Conservation (phyloP, 2,888 invertebrate genomes). For the Therioaphis trifolii region DNA sequence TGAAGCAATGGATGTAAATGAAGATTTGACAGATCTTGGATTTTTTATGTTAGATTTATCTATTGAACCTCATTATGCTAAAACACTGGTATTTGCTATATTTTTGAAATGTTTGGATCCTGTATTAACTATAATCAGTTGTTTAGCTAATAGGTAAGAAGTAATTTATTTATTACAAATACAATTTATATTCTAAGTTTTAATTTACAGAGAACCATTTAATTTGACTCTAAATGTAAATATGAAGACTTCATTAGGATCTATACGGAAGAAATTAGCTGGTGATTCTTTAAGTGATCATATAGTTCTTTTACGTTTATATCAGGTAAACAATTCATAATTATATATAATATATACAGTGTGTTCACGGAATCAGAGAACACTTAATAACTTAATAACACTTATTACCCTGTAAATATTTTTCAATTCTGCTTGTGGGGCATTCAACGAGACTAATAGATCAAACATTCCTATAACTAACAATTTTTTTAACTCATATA, state of each 20-base stretch:
- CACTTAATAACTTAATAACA: too few species aligned
- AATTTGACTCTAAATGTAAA: constrained; percentile 79
- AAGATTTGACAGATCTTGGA: constrained; percentile 89
- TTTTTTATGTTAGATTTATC: constrained; percentile 89
- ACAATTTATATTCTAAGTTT: neutral
- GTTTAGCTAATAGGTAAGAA: constrained; percentile 75
- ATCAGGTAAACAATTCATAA: constrained; percentile 71
- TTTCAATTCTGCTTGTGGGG: too few species aligned
- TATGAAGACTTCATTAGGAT: constrained; percentile 74
- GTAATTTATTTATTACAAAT: neutral
- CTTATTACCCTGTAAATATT: too few species aligned
- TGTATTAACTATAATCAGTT: constrained; percentile 88
- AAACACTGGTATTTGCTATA: constrained; percentile 89
- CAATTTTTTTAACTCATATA: too few species aligned
- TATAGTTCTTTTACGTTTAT: constrained; percentile 83
- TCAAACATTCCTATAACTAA: too few species aligned
- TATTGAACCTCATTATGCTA: constrained; percentile 90
- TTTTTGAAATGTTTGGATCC: constrained; percentile 94
- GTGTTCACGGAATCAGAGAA: too few species aligned
- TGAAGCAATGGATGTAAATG: constrained; percentile 86
- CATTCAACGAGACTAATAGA: too few species aligned
- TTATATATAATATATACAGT: too few species aligned
- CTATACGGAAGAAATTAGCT: constrained; percentile 77
- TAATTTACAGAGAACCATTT: constrained; percentile 77
- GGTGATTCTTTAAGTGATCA: constrained; percentile 89